A percentile compares a stretch with the other conserved stretches of the same genome.
phyloP scores from a whole-genome alignment of 1,140 invertebrate species.

The Streblospio benedicti region DNA sequence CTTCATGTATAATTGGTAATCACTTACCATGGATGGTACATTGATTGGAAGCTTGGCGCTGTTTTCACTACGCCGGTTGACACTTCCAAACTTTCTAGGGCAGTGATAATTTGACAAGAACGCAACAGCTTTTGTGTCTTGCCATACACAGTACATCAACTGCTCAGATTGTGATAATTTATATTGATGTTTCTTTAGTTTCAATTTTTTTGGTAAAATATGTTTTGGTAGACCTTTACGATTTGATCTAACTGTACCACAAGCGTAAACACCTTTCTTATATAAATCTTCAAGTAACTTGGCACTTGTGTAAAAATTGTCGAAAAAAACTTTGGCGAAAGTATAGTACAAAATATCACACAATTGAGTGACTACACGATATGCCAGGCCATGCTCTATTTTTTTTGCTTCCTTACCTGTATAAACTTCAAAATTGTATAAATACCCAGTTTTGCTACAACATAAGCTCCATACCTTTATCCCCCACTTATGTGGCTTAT shows the following conservation, averaged over 20 bases:
- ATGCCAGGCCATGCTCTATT: background rate
- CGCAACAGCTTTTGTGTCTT: background rate
- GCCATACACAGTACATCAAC: background rate
- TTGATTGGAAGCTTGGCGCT: too few relatives aligned
- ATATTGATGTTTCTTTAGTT: too few relatives aligned
- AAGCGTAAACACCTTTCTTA: too few relatives aligned
- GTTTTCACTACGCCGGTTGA: background rate
- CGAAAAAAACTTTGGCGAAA: background rate
- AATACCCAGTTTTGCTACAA: conserved; percentile 12
- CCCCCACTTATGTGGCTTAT: conserved; percentile 13
- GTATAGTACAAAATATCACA: background rate
- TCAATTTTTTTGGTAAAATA: too few relatives aligned
- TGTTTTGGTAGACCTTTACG: too few relatives aligned
- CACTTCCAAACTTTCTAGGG: background rate
- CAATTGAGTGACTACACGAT: background rate
- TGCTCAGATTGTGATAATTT: background rate
- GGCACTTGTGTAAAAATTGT: too few relatives aligned
- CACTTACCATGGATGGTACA: background rate
- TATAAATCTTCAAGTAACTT: too few relatives aligned
- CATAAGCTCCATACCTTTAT: conserved; percentile 17
- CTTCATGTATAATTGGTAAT: background rate
- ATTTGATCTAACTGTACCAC: too few relatives aligned
- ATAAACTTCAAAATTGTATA: background rate
- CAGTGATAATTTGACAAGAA: background rate
- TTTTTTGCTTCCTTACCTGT: background rate